Base-by-base conservation (phyloP, 2,797 vertebrate species). In the Zenarchopterus dispar region DNA sequence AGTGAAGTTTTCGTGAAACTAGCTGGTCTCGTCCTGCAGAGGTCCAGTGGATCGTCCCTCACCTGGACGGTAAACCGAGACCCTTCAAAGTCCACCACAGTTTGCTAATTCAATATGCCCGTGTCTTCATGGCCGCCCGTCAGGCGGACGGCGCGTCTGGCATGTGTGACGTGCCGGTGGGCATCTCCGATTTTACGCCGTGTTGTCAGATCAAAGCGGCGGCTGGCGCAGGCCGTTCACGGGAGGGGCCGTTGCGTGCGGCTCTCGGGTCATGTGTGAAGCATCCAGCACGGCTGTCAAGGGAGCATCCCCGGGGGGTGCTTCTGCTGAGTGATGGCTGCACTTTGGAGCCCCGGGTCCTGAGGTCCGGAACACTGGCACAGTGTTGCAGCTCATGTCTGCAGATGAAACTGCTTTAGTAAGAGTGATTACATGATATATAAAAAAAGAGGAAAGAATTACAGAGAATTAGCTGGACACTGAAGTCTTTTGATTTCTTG, bases 51-150 rank as follows among this genome's bases (percentile, higher is more conserved):
- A 84, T 76, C 0, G 28, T 8, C 0, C 22, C 57, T 86, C 70
- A 82, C 81, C 75, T 77, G 75, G 62, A 23, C 31, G 44, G 78
- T 72, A 83, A 87, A 19, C 41, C 0, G 54, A 86, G 81, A 73
- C 56, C 66, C 47, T 47, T 31, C 23, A 53, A 64, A 73, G 70
- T 81, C 42, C 66, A 49, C 18, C 56, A 72, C 84, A 26, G 75
- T 69, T 60, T 28, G 66, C 77, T 92, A 90, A 93, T 93, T 93
- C 84, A 92, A 92, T 93, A 89, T 88, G 78, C 84, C 62, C 26
- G 42, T 60, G 86, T 84, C 56, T 78, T 62, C 73, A 52, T 58
- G 82, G 79, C 73, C 70, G 77, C 66, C 77, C 61, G 61, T 88
- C 79, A 63, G 47, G 56, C 65, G 22, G 73, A 67, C 67, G 44